A percentile compares a stretch with the other conserved stretches of the same genome.
Evolutionary conservation across 2,888 invertebrate genomes (phyloP).

Genomic region (Aromia moschata): DNA sequence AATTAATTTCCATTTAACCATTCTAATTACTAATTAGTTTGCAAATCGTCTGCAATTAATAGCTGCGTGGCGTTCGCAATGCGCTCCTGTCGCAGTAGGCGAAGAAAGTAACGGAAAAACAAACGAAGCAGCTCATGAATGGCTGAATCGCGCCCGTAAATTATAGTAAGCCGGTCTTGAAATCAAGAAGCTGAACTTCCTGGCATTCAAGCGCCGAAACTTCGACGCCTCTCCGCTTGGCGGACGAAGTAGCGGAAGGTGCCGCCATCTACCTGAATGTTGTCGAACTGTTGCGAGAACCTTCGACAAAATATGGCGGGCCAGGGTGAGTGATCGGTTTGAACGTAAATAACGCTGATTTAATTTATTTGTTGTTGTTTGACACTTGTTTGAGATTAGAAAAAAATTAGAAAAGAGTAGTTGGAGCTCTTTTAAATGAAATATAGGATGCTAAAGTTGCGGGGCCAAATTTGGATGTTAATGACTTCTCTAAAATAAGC

Average conservation of each 20-base stretch:
- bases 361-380: no score
- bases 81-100: not conserved
- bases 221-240: slow-evolving; percentile 9
- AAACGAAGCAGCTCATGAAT: slow-evolving; percentile 3
- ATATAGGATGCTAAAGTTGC: no score
- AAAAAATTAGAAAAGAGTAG: no score
- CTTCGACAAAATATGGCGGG: not conserved
- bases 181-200: slow-evolving; percentile 13
- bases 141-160: slow-evolving; percentile 6
- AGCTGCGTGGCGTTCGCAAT: not conserved
- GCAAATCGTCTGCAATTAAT: not conserved
- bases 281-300: not conserved
- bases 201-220: slow-evolving; percentile 4
- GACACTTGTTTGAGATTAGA: no score
- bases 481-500: no score
- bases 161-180: slow-evolving; percentile 12
- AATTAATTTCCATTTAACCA: not conserved
- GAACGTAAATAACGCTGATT: no score
- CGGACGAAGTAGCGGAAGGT: not conserved
- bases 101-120: slow-evolving; percentile 8
- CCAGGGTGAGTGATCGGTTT: no score
- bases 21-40: not conserved
- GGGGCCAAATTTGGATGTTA: no score
- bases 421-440: no score
- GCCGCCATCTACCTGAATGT: slow-evolving; percentile 14